These are phyloP conservation scores for Patella caerulea DNA, from an alignment of 2,888 invertebrate species.

Conservation along the genomic window DNA sequence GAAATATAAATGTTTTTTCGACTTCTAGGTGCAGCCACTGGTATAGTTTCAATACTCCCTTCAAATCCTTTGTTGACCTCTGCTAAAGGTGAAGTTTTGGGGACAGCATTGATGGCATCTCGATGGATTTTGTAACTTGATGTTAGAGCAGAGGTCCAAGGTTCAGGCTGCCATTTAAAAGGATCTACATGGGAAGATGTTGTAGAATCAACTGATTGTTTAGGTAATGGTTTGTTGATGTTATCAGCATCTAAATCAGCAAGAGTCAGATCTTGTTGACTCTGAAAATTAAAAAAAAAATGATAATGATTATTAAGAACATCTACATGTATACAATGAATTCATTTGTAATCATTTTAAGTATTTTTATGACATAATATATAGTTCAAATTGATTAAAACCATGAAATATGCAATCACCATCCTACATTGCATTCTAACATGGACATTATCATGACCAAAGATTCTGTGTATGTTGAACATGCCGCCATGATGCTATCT, in stretches of 20 bases:
- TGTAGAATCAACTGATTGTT: conserved; percentile 26
- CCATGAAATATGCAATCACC: too few relatives aligned
- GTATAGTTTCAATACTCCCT: conserved; percentile 30
- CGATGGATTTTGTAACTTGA: conserved; percentile 20
- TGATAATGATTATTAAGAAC: too few relatives aligned
- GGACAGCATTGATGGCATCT: conserved; percentile 14
- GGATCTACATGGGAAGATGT: conserved; percentile 3
- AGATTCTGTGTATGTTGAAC: too few relatives aligned
- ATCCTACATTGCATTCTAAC: too few relatives aligned
- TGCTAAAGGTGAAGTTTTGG: conserved; percentile 19
- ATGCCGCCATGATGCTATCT: too few relatives aligned
- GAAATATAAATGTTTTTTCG: too few relatives aligned
- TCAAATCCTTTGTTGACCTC: conserved; percentile 33
- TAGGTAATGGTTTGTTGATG: conserved; percentile 49
- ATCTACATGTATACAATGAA: too few relatives aligned
- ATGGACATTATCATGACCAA: too few relatives aligned
- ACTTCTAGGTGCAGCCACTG: conserved; percentile 4
- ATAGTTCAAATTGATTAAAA: too few relatives aligned
- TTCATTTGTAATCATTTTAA: too few relatives aligned
- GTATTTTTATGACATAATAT: too few relatives aligned
- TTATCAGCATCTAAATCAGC: conserved; percentile 55
- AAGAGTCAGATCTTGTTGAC: conserved; percentile 60
- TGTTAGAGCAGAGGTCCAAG: conserved; percentile 29
- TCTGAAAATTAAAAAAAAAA: conserved; percentile 39
- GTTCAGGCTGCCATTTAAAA: conserved; percentile 3